These are phyloP conservation scores for Neelides folsomi DNA, from an alignment of 2,888 invertebrate species.

Conservation along the genomic window DNA sequence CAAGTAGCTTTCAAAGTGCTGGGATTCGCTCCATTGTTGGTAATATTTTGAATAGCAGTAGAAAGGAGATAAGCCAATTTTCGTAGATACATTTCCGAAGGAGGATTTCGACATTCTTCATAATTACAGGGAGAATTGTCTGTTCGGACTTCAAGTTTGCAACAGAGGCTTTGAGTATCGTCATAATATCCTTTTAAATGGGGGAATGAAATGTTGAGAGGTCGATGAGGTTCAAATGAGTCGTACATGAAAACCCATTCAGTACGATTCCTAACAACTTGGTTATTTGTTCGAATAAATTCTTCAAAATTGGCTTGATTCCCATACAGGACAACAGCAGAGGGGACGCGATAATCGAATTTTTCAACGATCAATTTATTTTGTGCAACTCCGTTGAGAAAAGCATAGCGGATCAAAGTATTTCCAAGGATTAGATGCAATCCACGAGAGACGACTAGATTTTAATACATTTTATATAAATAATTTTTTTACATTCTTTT, in stretches of 20 bases:
- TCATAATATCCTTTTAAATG: constrained; percentile 23
- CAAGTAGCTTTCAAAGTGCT: constrained; percentile 14
- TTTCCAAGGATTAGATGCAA: constrained; percentile 28
- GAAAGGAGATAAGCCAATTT: constrained; percentile 23
- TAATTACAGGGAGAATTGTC: constrained; percentile 12
- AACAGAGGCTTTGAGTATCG: constrained; percentile 12
- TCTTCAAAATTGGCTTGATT: constrained; percentile 16
- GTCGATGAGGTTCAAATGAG: constrained; percentile 12
- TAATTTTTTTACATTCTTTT: neutral
- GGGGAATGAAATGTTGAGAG: constrained; percentile 26
- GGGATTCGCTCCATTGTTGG: neutral
- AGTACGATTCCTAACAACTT: constrained; percentile 22
- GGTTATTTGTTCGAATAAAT: constrained; percentile 15
- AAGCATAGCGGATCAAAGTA: constrained; percentile 30
- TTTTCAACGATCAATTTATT: constrained; percentile 25
- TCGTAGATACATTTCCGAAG: constrained; percentile 16
- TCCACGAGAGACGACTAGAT: constrained; percentile 24
- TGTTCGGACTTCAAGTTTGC: constrained; percentile 10
- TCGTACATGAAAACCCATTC: constrained; percentile 31
- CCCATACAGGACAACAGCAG: constrained; percentile 26
- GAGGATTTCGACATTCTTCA: constrained; percentile 14
- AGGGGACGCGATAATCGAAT: constrained; percentile 31
- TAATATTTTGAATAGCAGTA: constrained; percentile 13
- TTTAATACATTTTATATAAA: neutral
- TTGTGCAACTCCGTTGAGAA: constrained; percentile 22